Percentiles rank a stretch among this genome's conserved stretches.
Conservation (phyloP, 53 echinoderm and acorn worm genomes). For the Zoroaster sp. region DNA sequence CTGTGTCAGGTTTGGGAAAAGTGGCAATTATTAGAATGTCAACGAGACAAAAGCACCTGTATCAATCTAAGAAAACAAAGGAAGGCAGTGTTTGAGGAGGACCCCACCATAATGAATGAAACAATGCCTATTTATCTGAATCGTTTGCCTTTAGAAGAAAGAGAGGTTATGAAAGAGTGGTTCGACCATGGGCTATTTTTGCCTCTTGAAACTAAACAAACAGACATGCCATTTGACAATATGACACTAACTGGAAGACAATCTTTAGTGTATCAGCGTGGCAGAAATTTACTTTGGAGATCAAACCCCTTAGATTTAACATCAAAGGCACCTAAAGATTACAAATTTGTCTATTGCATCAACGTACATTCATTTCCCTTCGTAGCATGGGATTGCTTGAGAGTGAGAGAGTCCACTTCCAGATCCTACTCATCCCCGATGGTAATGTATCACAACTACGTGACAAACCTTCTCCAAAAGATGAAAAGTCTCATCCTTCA, state of each 20-base stretch:
- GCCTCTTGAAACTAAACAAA: background rate
- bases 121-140: background rate
- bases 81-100: background rate
- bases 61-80: constrained; percentile 28
- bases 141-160: background rate
- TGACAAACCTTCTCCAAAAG: no score
- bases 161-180: no score
- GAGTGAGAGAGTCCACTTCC: no score
- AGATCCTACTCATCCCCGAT: no score
- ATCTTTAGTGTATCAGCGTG: no score
- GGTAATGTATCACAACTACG: no score
- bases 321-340: no score
- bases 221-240: constrained; percentile 17
- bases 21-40: constrained; percentile 42
- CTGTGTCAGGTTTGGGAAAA: constrained; percentile 19
- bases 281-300: no score
- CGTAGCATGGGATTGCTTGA: no score
- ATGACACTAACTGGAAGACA: constrained; percentile 45
- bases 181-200: constrained; percentile 18
- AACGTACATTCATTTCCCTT: no score
- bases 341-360: no score
- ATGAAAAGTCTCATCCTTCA: no score
- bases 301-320: background rate
- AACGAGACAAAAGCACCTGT: background rate
- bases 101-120: background rate